Evolutionary conservation across 2,797 vertebrate species (phyloP).

Genomic region (Myotis vivesi): DNA sequence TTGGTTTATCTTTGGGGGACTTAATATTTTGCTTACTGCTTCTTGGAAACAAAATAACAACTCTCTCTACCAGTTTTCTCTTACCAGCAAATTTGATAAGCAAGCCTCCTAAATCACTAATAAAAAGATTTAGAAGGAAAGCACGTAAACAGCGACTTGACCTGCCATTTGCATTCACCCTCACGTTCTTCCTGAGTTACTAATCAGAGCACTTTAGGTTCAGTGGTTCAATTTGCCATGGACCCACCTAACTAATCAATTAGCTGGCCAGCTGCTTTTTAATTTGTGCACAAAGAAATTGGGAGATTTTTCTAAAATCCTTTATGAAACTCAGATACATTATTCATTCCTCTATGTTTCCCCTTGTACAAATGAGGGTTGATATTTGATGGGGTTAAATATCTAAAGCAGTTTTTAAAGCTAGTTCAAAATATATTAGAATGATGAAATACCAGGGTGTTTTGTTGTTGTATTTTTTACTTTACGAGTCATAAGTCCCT

Average conservation of each 20-base stretch:
- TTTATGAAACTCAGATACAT: not conserved
- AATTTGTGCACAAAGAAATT: not conserved
- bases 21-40: slow-evolving; percentile 8
- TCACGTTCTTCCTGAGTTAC: not conserved
- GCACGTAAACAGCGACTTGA: not conserved
- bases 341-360: not conserved
- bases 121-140: not conserved
- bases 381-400: not conserved
- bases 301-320: not conserved
- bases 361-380: not conserved
- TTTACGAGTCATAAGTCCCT: not conserved
- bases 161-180: no score
- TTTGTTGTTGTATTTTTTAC: not conserved
- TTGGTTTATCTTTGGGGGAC: not conserved
- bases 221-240: not conserved
- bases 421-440: not conserved
- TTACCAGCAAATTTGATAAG: not conserved
- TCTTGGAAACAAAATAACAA: slow-evolving; percentile 5
- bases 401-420: not conserved
- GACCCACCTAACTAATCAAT: not conserved
- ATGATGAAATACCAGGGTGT: not conserved
- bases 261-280: not conserved
- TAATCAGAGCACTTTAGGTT: not conserved
- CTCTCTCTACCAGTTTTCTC: not conserved
- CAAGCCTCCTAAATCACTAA: not conserved